Base-by-base conservation (phyloP, 92 coral and sea anemone species). In the Paramuricea clavata region DNA sequence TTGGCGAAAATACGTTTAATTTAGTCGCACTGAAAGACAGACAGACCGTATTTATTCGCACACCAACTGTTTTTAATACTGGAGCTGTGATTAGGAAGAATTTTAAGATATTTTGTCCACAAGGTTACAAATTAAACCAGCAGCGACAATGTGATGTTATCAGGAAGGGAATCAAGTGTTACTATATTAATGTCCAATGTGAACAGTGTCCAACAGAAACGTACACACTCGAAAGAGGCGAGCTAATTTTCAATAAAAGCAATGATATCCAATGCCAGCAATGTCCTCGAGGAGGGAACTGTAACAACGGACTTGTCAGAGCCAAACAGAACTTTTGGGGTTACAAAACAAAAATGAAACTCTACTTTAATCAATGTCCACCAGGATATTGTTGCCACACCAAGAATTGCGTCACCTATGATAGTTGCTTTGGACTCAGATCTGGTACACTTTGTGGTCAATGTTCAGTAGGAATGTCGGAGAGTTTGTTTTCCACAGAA, bases 401-500 rank as follows among this genome's bases (percentile, higher is more conserved):
- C 12, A 26, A 74, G 5, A 5, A 74, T 47, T 74, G 81, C 61
- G 27, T 12, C 1, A 36, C 36, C 12, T 74, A 43, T 44, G 19
- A 74, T 21, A 31, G 62, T 43, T 74, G 81, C 10, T 25, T 39
- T 25, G 81, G 81, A 22, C 21, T 39, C 81, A 22, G 81, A 44
- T 35, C 60, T 49, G 81, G 81, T 6, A 44, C 81, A 23, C 81
- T 74, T 74, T 74, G 81, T 47, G 81, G 81, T 8, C 33, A 23
- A n/a, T 74, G 81, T 49, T 59, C 81, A 21, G 13, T 6, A 15
- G 81, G 81, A 42, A 74, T 74, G 81, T 74, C 81, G 33, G 81
- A 74, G 1, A n/a, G 57, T 36, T 27, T 74, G 3, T 74, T 74
- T 31, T 15, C 22, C 60, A 42, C 81, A 16, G 23, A 43, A 44